phyloP scores from a whole-genome alignment of 2,888 invertebrate genomes.

The Perizoma affinitatum region DNA sequence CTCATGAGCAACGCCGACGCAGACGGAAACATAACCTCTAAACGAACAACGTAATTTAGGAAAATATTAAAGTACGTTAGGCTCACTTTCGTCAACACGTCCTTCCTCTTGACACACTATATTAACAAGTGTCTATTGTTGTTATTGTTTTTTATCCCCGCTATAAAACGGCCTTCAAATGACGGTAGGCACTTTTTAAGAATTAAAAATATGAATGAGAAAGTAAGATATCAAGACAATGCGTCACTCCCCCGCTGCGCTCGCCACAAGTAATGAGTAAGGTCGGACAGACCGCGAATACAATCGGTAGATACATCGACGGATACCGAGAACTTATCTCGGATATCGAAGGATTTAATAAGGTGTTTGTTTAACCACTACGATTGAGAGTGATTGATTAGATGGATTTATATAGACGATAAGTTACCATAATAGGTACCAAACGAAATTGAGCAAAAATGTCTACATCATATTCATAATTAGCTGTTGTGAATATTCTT shows the following conservation, averaged over 20 bases:
- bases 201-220: constrained; percentile 5
- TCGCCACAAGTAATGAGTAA: constrained; percentile 36
- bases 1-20: too few species aligned
- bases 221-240: constrained; percentile 13
- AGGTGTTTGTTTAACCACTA: constrained; percentile 41
- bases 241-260: constrained; percentile 13
- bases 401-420: constrained; percentile 7
- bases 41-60: too few species aligned
- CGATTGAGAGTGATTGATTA: constrained; percentile 23
- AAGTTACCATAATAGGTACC: neutral
- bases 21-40: too few species aligned
- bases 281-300: constrained; percentile 39
- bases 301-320: constrained; percentile 22
- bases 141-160: too few species aligned
- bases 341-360: constrained; percentile 34
- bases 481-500: too few species aligned
- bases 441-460: too few species aligned
- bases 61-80: too few species aligned
- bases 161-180: too few species aligned
- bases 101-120: too few species aligned
- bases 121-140: too few species aligned
- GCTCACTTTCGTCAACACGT: too few species aligned
- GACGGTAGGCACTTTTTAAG: neutral
- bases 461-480: too few species aligned
- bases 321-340: constrained; percentile 30